phyloP scores from a whole-genome alignment of 2,113 vertebrate genomes.

The cattle (Bos taurus) region DNA sequence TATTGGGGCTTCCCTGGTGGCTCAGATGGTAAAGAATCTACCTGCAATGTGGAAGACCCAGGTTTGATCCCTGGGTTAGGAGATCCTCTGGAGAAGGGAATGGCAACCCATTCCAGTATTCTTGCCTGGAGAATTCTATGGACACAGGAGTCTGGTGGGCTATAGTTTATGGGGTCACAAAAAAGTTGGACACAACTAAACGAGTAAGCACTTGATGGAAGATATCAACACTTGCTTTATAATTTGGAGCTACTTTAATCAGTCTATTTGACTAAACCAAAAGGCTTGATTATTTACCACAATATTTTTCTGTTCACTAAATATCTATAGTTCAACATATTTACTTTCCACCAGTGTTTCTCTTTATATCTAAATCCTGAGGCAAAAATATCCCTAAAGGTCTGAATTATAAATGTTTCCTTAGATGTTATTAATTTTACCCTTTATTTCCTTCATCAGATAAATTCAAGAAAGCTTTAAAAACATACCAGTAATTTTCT shows the following conservation, averaged over 20 bases:
- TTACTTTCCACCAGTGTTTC: not conserved
- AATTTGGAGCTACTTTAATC: conserved; percentile 54
- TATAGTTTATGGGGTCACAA: not conserved
- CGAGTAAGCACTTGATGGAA: not conserved
- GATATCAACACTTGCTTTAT: not conserved
- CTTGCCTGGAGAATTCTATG: not conserved
- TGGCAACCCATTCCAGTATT: not conserved
- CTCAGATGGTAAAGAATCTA: not conserved
- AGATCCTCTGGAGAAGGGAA: not conserved
- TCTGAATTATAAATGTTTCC: not conserved
- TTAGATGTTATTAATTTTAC: not conserved
- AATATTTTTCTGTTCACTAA: not conserved
- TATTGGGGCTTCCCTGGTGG: not conserved
- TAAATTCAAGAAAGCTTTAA: not conserved
- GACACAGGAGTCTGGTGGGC: not conserved
- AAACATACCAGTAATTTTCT: not conserved
- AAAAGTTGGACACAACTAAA: not conserved
- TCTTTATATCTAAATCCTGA: not conserved
- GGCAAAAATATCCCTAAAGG: not conserved
- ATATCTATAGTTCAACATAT: not conserved
- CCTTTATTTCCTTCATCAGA: not conserved
- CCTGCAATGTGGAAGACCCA: not conserved
- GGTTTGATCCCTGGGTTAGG: not conserved
- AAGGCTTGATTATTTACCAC: not conserved
- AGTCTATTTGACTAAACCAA: conserved; percentile 44